Evolutionary conservation across 2,797 vertebrate species (phyloP), one percentile per base, ranked within the genome.

Genomic region (Helostoma temminkii): DNA sequence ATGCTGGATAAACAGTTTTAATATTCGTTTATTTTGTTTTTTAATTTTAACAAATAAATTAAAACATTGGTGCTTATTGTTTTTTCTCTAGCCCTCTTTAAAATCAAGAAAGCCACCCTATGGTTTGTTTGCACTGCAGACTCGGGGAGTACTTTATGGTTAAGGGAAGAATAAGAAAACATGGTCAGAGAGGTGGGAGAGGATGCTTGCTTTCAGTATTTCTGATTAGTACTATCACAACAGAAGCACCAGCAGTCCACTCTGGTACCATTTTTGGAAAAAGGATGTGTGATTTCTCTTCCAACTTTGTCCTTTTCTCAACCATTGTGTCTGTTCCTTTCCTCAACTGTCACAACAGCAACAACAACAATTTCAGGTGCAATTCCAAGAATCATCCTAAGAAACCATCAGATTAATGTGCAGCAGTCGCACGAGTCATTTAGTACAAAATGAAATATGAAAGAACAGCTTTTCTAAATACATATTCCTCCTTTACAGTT

Each of bases 181-280:
- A 24, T 30, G 21, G 22, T 18, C 53, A 66, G 53, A 57, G 9
- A 48, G n/a, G n/a, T n/a, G n/a, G n/a, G n/a, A n/a, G n/a, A 50
- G 39, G 72, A 46, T 66, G 70, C 46, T 59, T 56, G 57, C 71
- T 76, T 68, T 74, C 57, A 69, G 60, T 66, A 60, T 57, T 52
- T 82, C 65, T 79, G 74, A 80, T 80, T 76, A 60, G 67, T 52
- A 76, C 67, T 76, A 72, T 82, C 61, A 74, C 50, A 76, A 74
- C 50, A 74, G 73, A 59, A 61, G 66, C 82, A 71, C 76, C 65
- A 56, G 68, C 56, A 50, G 34, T 37, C 54, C 62, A 71, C 68
- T 54, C 45, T 19, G 48, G 36, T 75, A 62, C 73, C 57, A 73
- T 81, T 84, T 79, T 87, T 81, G 66, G 66, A 70, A 74, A 71